phyloP scores from a whole-genome alignment of 2,888 invertebrate genomes.

The Nymphalis urticae region DNA sequence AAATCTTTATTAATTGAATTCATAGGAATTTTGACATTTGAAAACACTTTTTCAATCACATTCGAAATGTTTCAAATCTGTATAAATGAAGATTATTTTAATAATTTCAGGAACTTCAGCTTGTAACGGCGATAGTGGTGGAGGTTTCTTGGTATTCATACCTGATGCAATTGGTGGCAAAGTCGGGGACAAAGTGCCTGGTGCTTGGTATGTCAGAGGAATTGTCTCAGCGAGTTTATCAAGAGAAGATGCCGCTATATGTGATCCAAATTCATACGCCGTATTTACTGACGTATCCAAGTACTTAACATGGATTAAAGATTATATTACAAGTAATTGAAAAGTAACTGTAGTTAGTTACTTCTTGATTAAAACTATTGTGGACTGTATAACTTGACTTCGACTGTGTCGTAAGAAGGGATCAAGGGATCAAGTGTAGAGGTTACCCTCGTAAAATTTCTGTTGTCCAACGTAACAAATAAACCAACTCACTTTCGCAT shows the following conservation, averaged over 20 bases:
- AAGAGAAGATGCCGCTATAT: not conserved
- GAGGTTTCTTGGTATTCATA: conserved; percentile 4
- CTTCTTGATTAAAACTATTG: too few species aligned
- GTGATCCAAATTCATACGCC: conserved; percentile 6
- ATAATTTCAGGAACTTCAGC: conserved; percentile 5
- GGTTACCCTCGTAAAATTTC: too few species aligned
- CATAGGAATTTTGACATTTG: too few species aligned
- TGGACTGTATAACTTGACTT: not conserved
- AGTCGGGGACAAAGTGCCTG: not conserved
- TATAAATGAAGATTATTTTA: not conserved
- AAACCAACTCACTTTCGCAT: too few species aligned
- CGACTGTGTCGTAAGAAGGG: too few species aligned
- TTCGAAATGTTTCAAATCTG: too few species aligned
- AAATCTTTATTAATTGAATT: too few species aligned
- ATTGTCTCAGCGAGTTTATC: conserved; percentile 2
- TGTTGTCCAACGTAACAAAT: too few species aligned
- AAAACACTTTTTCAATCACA: too few species aligned
- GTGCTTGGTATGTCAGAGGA: not conserved
- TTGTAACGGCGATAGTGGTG: conserved; percentile 13
- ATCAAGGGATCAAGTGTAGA: not conserved
- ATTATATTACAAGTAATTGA: not conserved
- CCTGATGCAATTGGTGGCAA: not conserved
- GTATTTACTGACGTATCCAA: conserved; percentile 64
- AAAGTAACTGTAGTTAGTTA: too few species aligned
- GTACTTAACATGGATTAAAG: conserved; percentile 50